Percentiles rank a stretch among this genome's conserved stretches.
These are phyloP conservation scores for Sceloporus undulatus DNA, from an alignment of 2,113 vertebrate species.

Conservation along the genomic window DNA sequence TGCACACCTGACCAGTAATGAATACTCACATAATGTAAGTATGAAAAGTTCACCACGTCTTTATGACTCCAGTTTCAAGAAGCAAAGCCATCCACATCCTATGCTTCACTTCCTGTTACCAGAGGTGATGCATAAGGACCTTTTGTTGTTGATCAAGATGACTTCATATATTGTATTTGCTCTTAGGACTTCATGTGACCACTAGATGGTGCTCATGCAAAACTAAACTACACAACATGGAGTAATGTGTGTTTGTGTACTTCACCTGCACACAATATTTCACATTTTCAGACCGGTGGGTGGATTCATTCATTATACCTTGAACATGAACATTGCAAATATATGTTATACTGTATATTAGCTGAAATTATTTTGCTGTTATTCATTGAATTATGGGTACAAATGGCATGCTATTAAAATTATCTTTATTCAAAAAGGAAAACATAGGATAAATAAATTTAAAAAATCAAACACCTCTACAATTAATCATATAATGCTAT, in stretches of 20 bases:
- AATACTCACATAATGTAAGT: not conserved
- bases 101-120: slow-evolving; percentile 75
- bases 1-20: slow-evolving; percentile 11
- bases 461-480: too few relatives aligned
- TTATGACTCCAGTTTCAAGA: slow-evolving; percentile 27
- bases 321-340: not conserved
- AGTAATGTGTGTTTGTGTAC: not conserved
- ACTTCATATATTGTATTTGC: not conserved
- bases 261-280: not conserved
- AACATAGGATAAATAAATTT: too few relatives aligned
- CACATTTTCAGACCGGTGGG: not conserved
- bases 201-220: slow-evolving; percentile 9
- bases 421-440: too few relatives aligned
- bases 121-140: slow-evolving; percentile 29
- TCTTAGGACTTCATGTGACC: not conserved
- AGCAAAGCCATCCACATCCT: slow-evolving; percentile 63
- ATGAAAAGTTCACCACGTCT: not conserved
- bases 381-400: not conserved
- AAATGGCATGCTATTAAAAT: too few relatives aligned
- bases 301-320: not conserved
- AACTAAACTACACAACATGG: not conserved
- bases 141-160: not conserved
- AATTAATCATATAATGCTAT: too few relatives aligned
- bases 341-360: not conserved
- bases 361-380: not conserved